Base-by-base conservation (phyloP, 64 coral and sea anemone genomes). In the Anthopleura sola region DNA sequence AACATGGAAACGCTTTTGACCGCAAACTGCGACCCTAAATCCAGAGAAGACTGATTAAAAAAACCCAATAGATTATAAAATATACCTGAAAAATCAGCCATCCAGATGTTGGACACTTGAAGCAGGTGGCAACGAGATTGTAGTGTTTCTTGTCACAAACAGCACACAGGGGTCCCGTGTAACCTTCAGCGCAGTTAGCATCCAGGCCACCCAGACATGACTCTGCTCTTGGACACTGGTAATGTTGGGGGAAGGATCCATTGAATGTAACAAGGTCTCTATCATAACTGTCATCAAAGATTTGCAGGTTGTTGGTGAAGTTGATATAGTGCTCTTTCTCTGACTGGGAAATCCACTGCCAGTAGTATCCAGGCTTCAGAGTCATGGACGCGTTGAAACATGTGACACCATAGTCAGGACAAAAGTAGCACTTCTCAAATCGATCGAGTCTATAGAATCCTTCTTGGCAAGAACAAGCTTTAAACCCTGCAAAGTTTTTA, bases 191-290 rank as follows among this genome's bases (percentile, higher is more conserved):
- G 56, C 88, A 89, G 5, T 21, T 89, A 15, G 88, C 81, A 2
- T 76, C 40, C 81, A 84, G 47, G 19, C 81, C 88, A 75, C 88
- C 88, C 34, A 89, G 88, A 82, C 88, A 89, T 11, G 88, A 79
- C 39, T 89, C 58, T 13, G 57, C 8, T 26, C 28, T 33, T 31
- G 60, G 80, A 33, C 88, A 89, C 40, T 33, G 36, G 81, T 89
- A 84, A 20, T 75, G 56, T 20, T 74, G 24, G 16, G 88, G 88
- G 24, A 89, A 50, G 34, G 47, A 49, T 54, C 81, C 60, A 15
- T 75, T 37, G 51, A 89, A 89, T 84, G 38, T 74, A 19, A 36
- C 33, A 17, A 38, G 62, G 74, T 75, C 20, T 77, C 24, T 77
- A 14, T 33, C 14, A 60, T 89, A 89, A 29, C 37, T 82, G 39